Percentiles rank a stretch among this genome's conserved stretches.
Conservation (phyloP, 2,113 vertebrate species). For the Apodemus speciosus region DNA sequence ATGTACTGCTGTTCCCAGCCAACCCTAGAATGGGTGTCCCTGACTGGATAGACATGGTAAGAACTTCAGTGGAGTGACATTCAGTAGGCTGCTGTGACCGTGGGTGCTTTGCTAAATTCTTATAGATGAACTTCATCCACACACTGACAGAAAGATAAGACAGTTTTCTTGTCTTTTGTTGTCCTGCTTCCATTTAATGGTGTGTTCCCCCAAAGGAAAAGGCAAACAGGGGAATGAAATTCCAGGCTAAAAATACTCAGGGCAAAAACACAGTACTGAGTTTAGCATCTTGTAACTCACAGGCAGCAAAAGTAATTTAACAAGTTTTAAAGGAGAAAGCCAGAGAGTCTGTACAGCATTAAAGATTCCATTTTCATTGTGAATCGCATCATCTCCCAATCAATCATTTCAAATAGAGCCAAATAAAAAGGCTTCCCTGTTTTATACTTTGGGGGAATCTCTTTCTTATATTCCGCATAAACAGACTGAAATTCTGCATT, state of each 20-base stretch:
- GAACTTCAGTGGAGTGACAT: not conserved
- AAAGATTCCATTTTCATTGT: slow-evolving; percentile 48
- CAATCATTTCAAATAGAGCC: slow-evolving; percentile 43
- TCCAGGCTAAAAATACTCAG: not conserved
- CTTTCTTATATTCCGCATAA: slow-evolving; percentile 4
- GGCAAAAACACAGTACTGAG: slow-evolving; percentile 23
- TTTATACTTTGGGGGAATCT: not conserved
- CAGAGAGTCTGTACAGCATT: not conserved
- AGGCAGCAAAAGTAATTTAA: slow-evolving; percentile 36
- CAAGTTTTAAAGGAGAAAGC: slow-evolving; percentile 46
- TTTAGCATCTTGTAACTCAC: slow-evolving; percentile 52
- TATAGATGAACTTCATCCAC: slow-evolving; percentile 18
- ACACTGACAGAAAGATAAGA: slow-evolving; percentile 1
- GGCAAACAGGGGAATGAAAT: slow-evolving; percentile 8
- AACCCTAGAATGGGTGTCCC: not conserved
- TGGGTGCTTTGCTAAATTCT: not conserved
- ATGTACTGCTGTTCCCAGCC: not conserved
- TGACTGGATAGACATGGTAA: not conserved
- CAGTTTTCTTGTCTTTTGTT: not conserved
- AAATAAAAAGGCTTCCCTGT: not conserved
- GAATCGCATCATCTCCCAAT: slow-evolving; percentile 29
- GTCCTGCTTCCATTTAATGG: slow-evolving; percentile 16
- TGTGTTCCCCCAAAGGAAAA: slow-evolving; percentile 25
- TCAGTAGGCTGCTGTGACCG: not conserved
- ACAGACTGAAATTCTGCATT: slow-evolving; percentile 14